Conservation (phyloP, 2,113 vertebrate genomes). For the Holacanthus passer region DNA sequence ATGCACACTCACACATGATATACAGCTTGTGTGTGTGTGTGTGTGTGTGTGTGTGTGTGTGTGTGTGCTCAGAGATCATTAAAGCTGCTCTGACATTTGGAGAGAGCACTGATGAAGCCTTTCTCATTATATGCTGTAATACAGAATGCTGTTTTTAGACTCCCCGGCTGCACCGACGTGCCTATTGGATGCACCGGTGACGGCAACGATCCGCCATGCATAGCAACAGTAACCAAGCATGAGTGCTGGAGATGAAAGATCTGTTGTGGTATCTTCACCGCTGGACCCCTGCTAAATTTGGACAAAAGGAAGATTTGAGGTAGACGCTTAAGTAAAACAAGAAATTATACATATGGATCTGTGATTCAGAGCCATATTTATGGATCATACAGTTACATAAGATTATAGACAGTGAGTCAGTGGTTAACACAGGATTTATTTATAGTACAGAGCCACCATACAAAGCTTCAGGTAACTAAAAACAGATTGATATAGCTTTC, state of each 20-base stretch:
- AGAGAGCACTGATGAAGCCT: slow-evolving; percentile 76
- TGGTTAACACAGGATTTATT: neutral
- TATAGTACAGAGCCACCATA: neutral
- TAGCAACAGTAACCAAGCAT: slow-evolving; percentile 88
- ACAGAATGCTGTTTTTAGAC: slow-evolving; percentile 83
- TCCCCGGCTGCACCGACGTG: slow-evolving; percentile 63
- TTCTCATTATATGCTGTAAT: slow-evolving; percentile 81
- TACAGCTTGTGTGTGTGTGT: slow-evolving; percentile 27
- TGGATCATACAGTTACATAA: slow-evolving; percentile 37
- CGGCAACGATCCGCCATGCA: slow-evolving; percentile 76
- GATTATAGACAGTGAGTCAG: neutral
- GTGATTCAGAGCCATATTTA: slow-evolving; percentile 10
- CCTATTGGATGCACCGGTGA: slow-evolving; percentile 81
- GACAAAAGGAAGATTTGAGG: slow-evolving; percentile 49
- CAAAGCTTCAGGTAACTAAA: neutral
- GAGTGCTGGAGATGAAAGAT: slow-evolving; percentile 76
- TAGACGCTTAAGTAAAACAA: slow-evolving; percentile 25
- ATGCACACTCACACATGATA: slow-evolving; percentile 21
- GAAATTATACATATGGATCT: slow-evolving; percentile 5
- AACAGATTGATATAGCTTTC: neutral
- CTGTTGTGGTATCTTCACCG: slow-evolving; percentile 67
- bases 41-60: slow-evolving; percentile 11
- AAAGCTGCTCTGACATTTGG: slow-evolving; percentile 81
- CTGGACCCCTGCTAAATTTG: slow-evolving; percentile 72
- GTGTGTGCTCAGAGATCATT: slow-evolving; percentile 66